Conservation (phyloP, 2,113 vertebrate genomes). For the Anguilla japonica region DNA sequence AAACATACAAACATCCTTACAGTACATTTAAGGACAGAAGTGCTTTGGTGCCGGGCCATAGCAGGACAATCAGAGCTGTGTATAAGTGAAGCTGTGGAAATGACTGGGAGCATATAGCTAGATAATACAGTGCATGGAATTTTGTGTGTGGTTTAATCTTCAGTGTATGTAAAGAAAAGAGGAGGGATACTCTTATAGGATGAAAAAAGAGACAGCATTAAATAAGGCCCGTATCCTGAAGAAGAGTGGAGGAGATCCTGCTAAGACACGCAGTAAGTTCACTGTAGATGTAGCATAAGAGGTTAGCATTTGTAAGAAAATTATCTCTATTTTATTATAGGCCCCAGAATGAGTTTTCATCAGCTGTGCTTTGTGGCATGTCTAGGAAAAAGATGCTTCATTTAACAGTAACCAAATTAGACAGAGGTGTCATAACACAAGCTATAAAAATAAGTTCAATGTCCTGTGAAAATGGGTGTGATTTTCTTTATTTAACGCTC, state of each 20-base stretch:
- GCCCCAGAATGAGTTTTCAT: not conserved
- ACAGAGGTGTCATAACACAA: not conserved
- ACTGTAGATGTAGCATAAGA: not conserved
- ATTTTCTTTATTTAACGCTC: constrained; percentile 8
- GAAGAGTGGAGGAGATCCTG: too few relatives aligned
- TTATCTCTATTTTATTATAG: not conserved
- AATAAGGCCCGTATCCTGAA: too few relatives aligned
- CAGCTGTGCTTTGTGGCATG: not conserved
- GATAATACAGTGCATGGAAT: not conserved
- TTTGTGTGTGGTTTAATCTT: not conserved
- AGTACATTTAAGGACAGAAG: too few relatives aligned
- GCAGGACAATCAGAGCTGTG: not conserved
- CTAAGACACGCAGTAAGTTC: too few relatives aligned
- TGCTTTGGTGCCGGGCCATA: too few relatives aligned
- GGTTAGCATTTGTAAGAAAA: not conserved
- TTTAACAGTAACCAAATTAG: not conserved
- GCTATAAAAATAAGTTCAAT: constrained; percentile 13
- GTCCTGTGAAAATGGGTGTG: not conserved
- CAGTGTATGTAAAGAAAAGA: not conserved
- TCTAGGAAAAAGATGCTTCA: not conserved
- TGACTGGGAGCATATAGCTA: not conserved
- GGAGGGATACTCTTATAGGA: not conserved
- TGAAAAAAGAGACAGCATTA: too few relatives aligned
- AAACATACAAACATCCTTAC: too few relatives aligned
- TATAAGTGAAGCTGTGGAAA: not conserved